Evolutionary conservation across 2,888 invertebrate genomes (phyloP).

Genomic region (Ichneumoninae sp.): DNA sequence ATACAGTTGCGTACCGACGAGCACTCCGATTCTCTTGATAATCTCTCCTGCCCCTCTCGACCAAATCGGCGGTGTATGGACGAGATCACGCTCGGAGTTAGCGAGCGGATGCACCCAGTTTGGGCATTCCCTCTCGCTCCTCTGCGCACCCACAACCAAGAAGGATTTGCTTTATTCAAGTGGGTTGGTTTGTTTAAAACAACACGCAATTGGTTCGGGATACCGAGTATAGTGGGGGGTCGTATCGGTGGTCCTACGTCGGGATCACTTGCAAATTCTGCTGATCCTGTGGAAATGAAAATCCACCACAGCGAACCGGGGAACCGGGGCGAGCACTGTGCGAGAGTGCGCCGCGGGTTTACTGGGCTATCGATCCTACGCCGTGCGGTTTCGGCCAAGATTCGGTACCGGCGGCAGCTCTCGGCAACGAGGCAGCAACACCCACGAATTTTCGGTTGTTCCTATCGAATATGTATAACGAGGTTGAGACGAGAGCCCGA

Average conservation of each 20-base stretch:
- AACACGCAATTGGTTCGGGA: slow-evolving; percentile 66
- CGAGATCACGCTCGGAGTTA: background rate
- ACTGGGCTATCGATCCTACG: slow-evolving; percentile 65
- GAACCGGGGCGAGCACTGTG: slow-evolving; percentile 27
- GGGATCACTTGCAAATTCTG: slow-evolving; percentile 65
- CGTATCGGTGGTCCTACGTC: slow-evolving; percentile 37
- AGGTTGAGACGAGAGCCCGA: slow-evolving; percentile 12
- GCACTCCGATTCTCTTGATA: slow-evolving; percentile 2
- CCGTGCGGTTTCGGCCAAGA: slow-evolving; percentile 62
- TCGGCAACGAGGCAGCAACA: slow-evolving; percentile 50
- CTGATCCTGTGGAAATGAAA: slow-evolving; percentile 68
- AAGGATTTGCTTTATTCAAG: slow-evolving; percentile 66
- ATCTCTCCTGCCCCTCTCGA: background rate
- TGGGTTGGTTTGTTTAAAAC: slow-evolving; percentile 64
- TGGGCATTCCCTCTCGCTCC: background rate
- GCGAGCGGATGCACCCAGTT: slow-evolving; percentile 14
- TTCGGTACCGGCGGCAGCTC: slow-evolving; percentile 54
- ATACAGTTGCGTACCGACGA: background rate
- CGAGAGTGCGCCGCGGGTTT: slow-evolving; percentile 42
- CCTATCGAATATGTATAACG: slow-evolving; percentile 56
- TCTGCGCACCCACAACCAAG: slow-evolving; percentile 48
- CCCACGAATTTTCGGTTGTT: slow-evolving; percentile 61
- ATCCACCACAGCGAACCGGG: slow-evolving; percentile 58
- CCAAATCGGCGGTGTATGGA: slow-evolving; percentile 10
- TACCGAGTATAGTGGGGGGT: slow-evolving; percentile 18